Percentiles rank a stretch among this genome's conserved stretches.
Evolutionary conservation across 2,888 invertebrate genomes (phyloP).

Genomic region (Urechis unicinctus): DNA sequence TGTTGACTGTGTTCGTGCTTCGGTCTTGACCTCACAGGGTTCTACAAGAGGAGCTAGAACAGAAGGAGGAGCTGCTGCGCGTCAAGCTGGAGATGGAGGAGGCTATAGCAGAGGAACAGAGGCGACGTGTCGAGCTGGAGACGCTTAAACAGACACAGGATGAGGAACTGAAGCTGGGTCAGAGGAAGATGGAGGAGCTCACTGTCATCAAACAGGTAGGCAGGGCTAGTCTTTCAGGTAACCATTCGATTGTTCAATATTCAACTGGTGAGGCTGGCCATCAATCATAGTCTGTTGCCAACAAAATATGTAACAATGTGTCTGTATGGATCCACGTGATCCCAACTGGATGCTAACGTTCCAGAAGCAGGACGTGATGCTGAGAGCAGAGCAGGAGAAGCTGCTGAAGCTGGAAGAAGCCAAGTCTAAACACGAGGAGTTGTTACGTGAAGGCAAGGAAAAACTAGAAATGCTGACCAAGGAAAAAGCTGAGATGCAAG

Average conservation of each 20-base stretch:
- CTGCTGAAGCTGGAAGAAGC: neutral
- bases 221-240: neutral
- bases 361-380: neutral
- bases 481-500: too few relatives aligned
- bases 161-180: neutral
- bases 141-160: neutral
- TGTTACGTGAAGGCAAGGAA: too few relatives aligned
- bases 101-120: conserved; percentile 70
- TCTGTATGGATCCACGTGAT: too few relatives aligned
- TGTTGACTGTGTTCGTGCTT: neutral
- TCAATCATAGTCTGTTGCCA: too few relatives aligned
- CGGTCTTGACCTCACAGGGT: conserved; percentile 4
- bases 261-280: too few relatives aligned
- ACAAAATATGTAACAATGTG: too few relatives aligned
- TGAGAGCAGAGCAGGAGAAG: neutral
- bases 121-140: conserved; percentile 65
- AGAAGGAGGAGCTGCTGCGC: conserved; percentile 67
- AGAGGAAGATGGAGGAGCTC: neutral
- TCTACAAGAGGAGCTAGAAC: conserved; percentile 55
- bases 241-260: too few relatives aligned
- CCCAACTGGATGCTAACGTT: too few relatives aligned
- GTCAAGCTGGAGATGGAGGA: conserved; percentile 68
- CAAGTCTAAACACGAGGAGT: too few relatives aligned
- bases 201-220: neutral
- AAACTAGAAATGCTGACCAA: too few relatives aligned